Evolutionary conservation across 1,140 invertebrate genomes (phyloP).

Genomic region (Drosophila leontia): DNA sequence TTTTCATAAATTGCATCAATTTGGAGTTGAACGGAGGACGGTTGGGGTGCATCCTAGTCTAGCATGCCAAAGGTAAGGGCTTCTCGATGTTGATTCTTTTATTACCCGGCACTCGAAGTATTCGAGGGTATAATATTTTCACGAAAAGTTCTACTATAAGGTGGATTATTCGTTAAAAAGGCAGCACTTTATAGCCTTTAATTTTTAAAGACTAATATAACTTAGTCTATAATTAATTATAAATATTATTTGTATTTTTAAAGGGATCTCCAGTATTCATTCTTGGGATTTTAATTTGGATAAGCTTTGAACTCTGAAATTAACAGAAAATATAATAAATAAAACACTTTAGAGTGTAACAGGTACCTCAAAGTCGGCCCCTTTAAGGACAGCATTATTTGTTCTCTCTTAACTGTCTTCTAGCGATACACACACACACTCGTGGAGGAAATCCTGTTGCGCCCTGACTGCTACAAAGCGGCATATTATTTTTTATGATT

Average conservation of each 20-base stretch:
- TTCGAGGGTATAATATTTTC: slow-evolving; percentile 1
- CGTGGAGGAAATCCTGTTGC: slow-evolving; percentile 71
- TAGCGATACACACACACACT: slow-evolving; percentile 32
- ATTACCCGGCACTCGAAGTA: slow-evolving; percentile 1
- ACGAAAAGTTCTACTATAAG: not conserved
- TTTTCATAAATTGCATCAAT: slow-evolving; percentile 83
- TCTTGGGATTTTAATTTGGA: too few relatives aligned
- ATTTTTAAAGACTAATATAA: too few relatives aligned
- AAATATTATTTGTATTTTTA: too few relatives aligned
- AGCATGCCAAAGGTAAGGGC: slow-evolving; percentile 67
- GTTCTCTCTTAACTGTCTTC: slow-evolving; percentile 25
- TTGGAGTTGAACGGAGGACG: slow-evolving; percentile 49
- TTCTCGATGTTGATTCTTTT: slow-evolving; percentile 51
- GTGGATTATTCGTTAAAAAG: not conserved
- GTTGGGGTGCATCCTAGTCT: not conserved
- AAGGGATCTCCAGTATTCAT: too few relatives aligned
- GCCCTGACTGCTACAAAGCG: slow-evolving; percentile 50
- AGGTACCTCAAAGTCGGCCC: slow-evolving; percentile 1
- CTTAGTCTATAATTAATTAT: too few relatives aligned
- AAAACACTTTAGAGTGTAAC: not conserved
- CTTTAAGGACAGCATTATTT: not conserved
- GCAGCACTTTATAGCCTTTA: not conserved
- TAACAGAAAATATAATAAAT: too few relatives aligned
- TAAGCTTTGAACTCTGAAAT: not conserved
- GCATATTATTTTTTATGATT: slow-evolving; percentile 81